These are phyloP conservation scores for Odobenus rosmarus DNA, from an alignment of 2,113 vertebrate genomes.

Conservation along the genomic window DNA sequence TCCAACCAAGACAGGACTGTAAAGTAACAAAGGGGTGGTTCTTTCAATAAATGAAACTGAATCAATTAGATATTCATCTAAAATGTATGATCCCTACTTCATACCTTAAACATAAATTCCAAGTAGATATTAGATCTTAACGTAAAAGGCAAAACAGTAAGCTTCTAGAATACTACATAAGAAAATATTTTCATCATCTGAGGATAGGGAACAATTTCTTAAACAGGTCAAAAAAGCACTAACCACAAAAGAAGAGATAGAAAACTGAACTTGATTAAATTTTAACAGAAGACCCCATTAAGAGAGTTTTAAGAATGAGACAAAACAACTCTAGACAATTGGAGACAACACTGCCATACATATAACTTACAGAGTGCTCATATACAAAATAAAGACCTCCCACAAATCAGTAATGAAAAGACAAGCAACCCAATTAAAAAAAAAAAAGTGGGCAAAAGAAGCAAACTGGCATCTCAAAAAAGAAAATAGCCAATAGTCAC, in stretches of 20 bases:
- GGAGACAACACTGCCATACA: neutral
- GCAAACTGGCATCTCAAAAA: neutral
- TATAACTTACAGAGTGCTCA: neutral
- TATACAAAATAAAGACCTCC: neutral
- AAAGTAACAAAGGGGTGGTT: neutral
- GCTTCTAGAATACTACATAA: neutral
- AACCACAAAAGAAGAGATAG: neutral
- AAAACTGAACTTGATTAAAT: slow-evolving; percentile 32
- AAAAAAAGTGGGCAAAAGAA: neutral
- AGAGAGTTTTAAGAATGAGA: neutral
- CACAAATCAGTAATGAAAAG: neutral
- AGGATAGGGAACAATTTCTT: neutral
- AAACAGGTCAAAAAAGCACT: neutral
- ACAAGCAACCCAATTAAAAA: neutral
- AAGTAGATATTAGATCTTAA: neutral
- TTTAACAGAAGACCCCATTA: neutral
- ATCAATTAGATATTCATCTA: neutral
- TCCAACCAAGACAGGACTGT: neutral
- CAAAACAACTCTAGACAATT: neutral
- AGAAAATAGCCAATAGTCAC: neutral
- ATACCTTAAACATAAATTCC: neutral
- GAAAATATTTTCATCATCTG: neutral
- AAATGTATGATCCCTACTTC: neutral
- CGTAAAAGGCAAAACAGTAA: neutral
- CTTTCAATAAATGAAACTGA: neutral